Conservation (phyloP, 2,888 invertebrate species). For the Emmelina monodactyla region DNA sequence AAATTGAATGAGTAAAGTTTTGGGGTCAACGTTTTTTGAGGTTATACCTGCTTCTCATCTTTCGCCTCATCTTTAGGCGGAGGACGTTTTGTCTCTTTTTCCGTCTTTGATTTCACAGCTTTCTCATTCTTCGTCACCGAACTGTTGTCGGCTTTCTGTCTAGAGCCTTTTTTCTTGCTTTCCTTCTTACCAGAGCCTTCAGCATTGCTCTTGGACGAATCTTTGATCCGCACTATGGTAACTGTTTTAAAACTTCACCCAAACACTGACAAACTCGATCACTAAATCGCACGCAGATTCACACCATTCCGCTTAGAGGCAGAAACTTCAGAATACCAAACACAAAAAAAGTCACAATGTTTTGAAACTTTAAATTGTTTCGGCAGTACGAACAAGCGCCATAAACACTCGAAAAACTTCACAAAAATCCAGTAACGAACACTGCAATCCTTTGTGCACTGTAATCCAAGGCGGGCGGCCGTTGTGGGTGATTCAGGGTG, state of each 20-base stretch:
- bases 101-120: slow-evolving; percentile 31
- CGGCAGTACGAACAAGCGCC: no score
- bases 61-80: slow-evolving; percentile 33
- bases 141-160: slow-evolving; percentile 64
- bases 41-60: no score
- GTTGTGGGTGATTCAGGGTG: slow-evolving; percentile 22
- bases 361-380: no score
- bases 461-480: slow-evolving; percentile 46
- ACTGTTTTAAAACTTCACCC: slow-evolving; percentile 31
- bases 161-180: slow-evolving; percentile 69
- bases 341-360: neutral
- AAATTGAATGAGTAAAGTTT: no score
- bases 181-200: slow-evolving; percentile 68
- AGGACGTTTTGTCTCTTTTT: slow-evolving; percentile 38
- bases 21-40: no score
- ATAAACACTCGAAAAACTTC: no score
- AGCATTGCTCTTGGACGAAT: slow-evolving; percentile 68
- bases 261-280: slow-evolving; percentile 20
- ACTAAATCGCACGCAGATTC: slow-evolving; percentile 6
- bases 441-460: slow-evolving; percentile 61
- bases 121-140: slow-evolving; percentile 59
- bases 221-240: slow-evolving; percentile 75
- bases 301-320: slow-evolving; percentile 4
- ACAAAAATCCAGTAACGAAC: slow-evolving; percentile 31
- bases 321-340: neutral